Conservation (phyloP, 2,113 vertebrate species). For the Columba janthina region DNA sequence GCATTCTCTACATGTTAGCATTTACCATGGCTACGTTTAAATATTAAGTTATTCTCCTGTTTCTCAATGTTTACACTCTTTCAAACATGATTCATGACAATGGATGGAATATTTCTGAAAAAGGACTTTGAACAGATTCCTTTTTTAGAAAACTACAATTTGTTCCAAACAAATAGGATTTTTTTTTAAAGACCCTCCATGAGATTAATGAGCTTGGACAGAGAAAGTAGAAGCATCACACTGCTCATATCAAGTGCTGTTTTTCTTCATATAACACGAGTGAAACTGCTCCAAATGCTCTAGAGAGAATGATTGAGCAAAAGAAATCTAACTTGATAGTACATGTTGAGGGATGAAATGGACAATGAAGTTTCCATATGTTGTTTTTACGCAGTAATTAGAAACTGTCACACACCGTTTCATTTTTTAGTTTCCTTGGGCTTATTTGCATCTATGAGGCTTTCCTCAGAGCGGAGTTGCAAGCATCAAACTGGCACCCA, state of each 20-base stretch:
- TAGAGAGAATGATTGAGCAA: slow-evolving; percentile 76
- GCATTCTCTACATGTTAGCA: background rate
- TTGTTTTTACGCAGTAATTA: slow-evolving; percentile 90
- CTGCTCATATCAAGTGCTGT: slow-evolving; percentile 12
- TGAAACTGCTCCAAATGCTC: slow-evolving; percentile 68
- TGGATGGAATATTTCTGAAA: background rate
- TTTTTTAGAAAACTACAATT: background rate
- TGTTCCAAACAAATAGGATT: background rate
- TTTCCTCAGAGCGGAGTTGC: slow-evolving; percentile 71
- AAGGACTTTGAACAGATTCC: background rate
- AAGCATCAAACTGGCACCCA: slow-evolving; percentile 69
- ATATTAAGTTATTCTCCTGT: background rate
- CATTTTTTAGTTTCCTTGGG: slow-evolving; percentile 81
- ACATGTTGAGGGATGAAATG: slow-evolving; percentile 87
- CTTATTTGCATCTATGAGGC: slow-evolving; percentile 75
- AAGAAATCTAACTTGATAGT: slow-evolving; percentile 82
- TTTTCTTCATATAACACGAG: slow-evolving; percentile 51
- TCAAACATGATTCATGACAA: background rate
- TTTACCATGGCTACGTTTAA: background rate
- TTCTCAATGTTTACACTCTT: background rate
- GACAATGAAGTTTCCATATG: slow-evolving; percentile 93
- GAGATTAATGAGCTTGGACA: slow-evolving; percentile 58
- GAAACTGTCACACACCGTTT: slow-evolving; percentile 85
- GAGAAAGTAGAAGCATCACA: slow-evolving; percentile 58
- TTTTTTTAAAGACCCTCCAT: background rate